A percentile compares a stretch with the other conserved stretches of the same genome.
Conservation (phyloP, 2,888 invertebrate genomes). For the Epistrophe grossulariae region DNA sequence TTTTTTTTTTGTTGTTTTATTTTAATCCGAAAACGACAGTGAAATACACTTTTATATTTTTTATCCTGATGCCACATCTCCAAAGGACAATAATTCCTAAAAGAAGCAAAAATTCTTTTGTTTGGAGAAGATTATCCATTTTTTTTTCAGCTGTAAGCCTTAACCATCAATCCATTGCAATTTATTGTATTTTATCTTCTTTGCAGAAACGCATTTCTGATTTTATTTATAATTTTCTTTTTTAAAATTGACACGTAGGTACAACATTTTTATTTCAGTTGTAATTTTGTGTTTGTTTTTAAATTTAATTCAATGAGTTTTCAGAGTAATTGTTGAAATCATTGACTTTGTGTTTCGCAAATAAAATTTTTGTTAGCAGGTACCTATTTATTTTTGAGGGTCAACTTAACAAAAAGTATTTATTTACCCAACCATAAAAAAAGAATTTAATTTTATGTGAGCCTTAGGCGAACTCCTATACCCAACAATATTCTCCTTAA, state of each 20-base stretch:
- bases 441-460: neutral
- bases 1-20: neutral
- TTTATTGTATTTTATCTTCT: neutral
- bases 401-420: neutral
- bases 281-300: neutral
- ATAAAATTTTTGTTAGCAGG: neutral
- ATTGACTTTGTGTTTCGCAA: conserved; percentile 1
- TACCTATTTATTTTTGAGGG: neutral
- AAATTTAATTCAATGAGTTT: conserved; percentile 4
- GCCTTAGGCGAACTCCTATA: neutral
- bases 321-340: neutral
- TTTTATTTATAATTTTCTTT: neutral
- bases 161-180: neutral
- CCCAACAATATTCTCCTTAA: neutral
- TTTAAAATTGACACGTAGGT: neutral
- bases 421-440: neutral
- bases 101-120: neutral
- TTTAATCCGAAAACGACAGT: neutral
- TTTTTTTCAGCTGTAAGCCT: neutral
- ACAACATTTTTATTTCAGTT: neutral
- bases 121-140: neutral
- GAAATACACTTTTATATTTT: neutral
- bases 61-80: neutral
- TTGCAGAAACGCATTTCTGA: neutral
- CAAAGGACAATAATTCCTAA: neutral